Evolutionary conservation across 2,888 invertebrate species (phyloP).

Genomic region (Volucella inanis): DNA sequence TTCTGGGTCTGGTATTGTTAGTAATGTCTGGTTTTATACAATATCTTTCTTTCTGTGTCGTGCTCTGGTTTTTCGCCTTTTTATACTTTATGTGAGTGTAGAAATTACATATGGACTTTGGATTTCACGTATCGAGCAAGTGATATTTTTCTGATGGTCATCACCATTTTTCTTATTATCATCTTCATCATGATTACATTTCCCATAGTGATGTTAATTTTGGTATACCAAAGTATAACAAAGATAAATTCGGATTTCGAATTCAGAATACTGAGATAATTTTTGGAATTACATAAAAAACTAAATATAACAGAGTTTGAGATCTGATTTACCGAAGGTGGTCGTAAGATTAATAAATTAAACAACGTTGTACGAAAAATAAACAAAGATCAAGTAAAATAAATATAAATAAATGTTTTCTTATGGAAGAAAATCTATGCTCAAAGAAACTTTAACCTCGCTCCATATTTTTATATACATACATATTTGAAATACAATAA

Average conservation of each 20-base stretch:
- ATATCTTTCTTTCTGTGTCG: neutral
- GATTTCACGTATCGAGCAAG: slow-evolving; percentile 75
- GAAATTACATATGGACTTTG: slow-evolving; percentile 68
- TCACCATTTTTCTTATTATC: slow-evolving; percentile 9
- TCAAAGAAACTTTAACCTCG: slow-evolving; percentile 20
- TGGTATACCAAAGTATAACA: neutral
- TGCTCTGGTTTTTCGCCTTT: slow-evolving; percentile 33
- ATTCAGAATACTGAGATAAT: neutral
- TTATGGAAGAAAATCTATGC: neutral
- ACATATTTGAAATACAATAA: too few species aligned
- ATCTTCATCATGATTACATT: slow-evolving; percentile 1
- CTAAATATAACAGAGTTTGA: slow-evolving; percentile 1
- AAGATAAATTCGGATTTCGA: neutral
- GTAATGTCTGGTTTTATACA: slow-evolving; percentile 25
- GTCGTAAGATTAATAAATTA: too few species aligned
- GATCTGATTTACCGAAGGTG: too few species aligned
- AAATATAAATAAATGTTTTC: too few species aligned
- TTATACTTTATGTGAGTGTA: slow-evolving; percentile 30
- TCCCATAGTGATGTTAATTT: slow-evolving; percentile 41
- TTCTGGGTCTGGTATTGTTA: slow-evolving; percentile 68
- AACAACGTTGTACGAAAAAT: too few species aligned
- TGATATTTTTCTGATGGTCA: slow-evolving; percentile 60
- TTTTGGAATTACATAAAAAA: slow-evolving; percentile 5
- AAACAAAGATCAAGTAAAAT: too few species aligned
- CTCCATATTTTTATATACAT: neutral